A percentile compares a stretch with the other conserved stretches of the same genome.
phyloP scores from a whole-genome alignment of 2,888 invertebrate genomes.

The Watsonalla cultraria region DNA sequence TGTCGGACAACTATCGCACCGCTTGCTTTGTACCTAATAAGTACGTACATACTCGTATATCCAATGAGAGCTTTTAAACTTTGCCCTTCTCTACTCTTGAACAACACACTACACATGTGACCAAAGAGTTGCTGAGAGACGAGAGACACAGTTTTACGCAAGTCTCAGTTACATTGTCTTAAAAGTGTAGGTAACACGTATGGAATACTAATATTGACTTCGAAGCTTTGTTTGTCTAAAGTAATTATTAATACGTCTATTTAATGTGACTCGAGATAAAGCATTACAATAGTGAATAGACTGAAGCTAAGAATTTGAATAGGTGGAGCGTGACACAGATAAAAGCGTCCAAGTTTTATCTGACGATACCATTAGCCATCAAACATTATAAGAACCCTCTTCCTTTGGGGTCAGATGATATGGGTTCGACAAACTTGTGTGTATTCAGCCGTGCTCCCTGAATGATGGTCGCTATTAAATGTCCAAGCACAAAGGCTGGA shows the following conservation, averaged over 20 bases:
- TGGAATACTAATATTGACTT: conserved; percentile 45
- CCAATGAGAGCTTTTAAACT: conserved; percentile 43
- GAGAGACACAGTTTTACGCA: conserved; percentile 45
- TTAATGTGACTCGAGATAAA: conserved; percentile 15
- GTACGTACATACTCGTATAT: conserved; percentile 47
- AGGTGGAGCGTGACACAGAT: conserved; percentile 59
- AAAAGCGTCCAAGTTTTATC: conserved; percentile 51
- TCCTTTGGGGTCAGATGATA: conserved; percentile 58
- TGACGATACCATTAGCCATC: conserved; percentile 52
- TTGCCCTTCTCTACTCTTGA: conserved; percentile 1
- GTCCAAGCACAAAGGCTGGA: conserved; percentile 33
- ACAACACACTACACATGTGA: conserved; percentile 38
- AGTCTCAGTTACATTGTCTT: conserved; percentile 37
- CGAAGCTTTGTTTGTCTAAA: conserved; percentile 28
- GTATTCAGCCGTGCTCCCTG: conserved; percentile 50
- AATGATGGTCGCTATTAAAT: conserved; percentile 34
- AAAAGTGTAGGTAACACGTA: conserved; percentile 21
- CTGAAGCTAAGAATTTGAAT: conserved; percentile 33
- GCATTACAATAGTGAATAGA: conserved; percentile 15
- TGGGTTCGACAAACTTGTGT: conserved; percentile 63
- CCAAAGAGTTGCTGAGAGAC: conserved; percentile 35
- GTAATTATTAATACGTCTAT: conserved; percentile 25
- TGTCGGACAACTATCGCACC: conserved; percentile 32
- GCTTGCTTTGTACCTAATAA: conserved; percentile 35
- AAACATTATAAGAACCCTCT: conserved; percentile 62